Percentiles rank a stretch among this genome's conserved stretches.
These are phyloP conservation scores for Epinotia ramella DNA, from an alignment of 2,888 invertebrate species.

Conservation along the genomic window DNA sequence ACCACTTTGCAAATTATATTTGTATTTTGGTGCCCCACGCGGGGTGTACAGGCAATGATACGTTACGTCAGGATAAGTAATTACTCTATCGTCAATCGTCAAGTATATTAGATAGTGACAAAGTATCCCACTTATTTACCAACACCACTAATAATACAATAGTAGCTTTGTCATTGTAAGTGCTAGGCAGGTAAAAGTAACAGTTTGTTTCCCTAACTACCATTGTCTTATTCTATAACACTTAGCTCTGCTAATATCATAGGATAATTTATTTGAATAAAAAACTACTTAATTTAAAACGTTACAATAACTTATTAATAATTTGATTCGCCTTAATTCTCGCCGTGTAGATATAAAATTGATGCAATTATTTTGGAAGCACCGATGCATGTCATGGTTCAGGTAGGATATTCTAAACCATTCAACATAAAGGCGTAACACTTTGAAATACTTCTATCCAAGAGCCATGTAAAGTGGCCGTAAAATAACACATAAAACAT, in stretches of 20 bases:
- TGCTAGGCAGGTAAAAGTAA: constrained; percentile 40
- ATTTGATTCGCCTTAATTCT: constrained; percentile 58
- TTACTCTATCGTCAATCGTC: constrained; percentile 65
- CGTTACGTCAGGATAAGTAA: constrained; percentile 65
- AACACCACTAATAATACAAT: constrained; percentile 75
- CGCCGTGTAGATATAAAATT: constrained; percentile 55
- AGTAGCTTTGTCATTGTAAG: constrained; percentile 63
- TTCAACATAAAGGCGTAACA: constrained; percentile 13
- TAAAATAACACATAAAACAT: constrained; percentile 13
- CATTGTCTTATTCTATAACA: constrained; percentile 67
- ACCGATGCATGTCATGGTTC: constrained; percentile 53
- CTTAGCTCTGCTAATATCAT: constrained; percentile 61
- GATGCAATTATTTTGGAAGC: constrained; percentile 55
- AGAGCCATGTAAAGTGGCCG: constrained; percentile 42
- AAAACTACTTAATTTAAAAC: constrained; percentile 34
- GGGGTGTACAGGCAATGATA: constrained; percentile 62
- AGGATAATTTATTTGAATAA: constrained; percentile 43
- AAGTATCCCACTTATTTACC: constrained; percentile 71
- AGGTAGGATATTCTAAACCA: constrained; percentile 45
- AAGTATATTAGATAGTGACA: constrained; percentile 64
- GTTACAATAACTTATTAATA: constrained; percentile 29
- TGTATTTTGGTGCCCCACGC: constrained; percentile 63
- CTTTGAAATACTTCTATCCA: constrained; percentile 12
- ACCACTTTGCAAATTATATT: constrained; percentile 64
- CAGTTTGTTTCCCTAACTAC: constrained; percentile 47